Conservation (phyloP, 2,797 vertebrate species). For the Rallus crepitans region DNA sequence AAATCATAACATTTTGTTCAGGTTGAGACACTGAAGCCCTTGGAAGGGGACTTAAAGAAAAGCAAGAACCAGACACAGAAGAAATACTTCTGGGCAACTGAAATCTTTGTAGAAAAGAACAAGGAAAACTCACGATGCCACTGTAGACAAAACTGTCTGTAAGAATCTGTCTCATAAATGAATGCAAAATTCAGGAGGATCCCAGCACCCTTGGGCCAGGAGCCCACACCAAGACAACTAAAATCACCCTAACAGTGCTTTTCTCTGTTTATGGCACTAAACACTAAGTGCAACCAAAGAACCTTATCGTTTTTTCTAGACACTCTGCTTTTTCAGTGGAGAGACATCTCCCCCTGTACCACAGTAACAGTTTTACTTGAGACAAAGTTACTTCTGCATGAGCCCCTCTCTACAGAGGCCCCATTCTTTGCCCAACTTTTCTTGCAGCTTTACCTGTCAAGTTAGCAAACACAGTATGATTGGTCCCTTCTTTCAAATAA, state of each 20-base stretch:
- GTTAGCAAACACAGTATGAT: neutral
- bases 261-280: neutral
- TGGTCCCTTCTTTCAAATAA: neutral
- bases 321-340: neutral
- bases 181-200: neutral
- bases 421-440: neutral
- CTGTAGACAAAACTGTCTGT: no score
- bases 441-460: neutral
- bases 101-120: neutral
- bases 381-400: neutral
- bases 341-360: accelerated
- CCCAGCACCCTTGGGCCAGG: neutral
- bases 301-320: neutral
- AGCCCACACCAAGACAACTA: neutral
- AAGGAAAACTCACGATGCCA: neutral
- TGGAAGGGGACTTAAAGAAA: neutral
- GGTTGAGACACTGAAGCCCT: no score
- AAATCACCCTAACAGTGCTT: accelerated
- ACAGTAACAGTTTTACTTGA: neutral
- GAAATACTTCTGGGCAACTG: accelerated
- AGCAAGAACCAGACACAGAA: neutral
- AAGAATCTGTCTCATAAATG: no score
- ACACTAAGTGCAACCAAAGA: neutral
- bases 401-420: neutral
- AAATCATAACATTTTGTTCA: neutral